Percentiles rank a stretch among this genome's conserved stretches.
Conservation (phyloP, 1,140 invertebrate genomes). For the Augochlora pura region DNA sequence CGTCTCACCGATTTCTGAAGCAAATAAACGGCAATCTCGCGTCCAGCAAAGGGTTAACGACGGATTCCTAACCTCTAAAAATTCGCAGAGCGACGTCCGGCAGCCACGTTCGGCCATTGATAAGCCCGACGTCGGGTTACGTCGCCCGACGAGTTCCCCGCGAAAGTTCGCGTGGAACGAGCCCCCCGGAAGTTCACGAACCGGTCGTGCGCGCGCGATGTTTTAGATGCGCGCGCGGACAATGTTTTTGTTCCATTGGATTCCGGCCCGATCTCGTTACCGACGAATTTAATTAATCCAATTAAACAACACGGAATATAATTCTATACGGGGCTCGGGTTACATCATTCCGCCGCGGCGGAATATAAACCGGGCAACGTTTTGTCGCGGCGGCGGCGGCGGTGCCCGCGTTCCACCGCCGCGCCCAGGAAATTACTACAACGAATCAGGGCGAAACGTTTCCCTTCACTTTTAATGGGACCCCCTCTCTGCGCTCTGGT, state of each 20-base stretch:
- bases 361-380: constrained; percentile 1
- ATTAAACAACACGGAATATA: constrained; percentile 35
- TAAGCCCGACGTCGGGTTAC: too few relatives aligned
- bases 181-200: not conserved
- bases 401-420: not conserved
- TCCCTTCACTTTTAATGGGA: constrained; percentile 50
- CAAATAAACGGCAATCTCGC: too few relatives aligned
- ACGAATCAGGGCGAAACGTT: constrained; percentile 37
- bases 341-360: constrained; percentile 30
- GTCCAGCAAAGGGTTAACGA: too few relatives aligned
- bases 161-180: not conserved
- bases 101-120: too few relatives aligned
- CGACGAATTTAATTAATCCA: constrained; percentile 46
- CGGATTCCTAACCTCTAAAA: too few relatives aligned
- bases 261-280: constrained; percentile 34
- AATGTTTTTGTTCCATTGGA: not conserved
- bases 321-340: constrained; percentile 31
- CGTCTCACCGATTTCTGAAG: too few relatives aligned
- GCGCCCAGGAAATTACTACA: constrained; percentile 39
- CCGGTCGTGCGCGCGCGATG: constrained; percentile 2
- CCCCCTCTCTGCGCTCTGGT: too few relatives aligned
- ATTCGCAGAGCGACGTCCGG: too few relatives aligned
- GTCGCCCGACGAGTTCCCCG: not conserved
- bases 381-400: not conserved
- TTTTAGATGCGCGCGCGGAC: not conserved